phyloP scores from a whole-genome alignment of 2,797 vertebrate species.

The Argyrosomus regius region DNA sequence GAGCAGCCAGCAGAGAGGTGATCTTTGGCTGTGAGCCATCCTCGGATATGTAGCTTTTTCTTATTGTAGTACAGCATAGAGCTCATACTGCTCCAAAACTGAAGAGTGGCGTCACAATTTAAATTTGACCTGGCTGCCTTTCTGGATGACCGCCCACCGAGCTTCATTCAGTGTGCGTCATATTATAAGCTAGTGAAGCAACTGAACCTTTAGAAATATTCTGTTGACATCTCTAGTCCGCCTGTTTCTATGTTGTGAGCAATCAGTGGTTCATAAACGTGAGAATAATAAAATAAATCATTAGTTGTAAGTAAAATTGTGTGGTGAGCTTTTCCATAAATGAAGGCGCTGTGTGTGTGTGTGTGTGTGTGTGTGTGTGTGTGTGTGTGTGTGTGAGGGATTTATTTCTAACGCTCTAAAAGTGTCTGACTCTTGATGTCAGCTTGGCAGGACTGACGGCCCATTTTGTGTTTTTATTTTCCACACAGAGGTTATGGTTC shows the following conservation, averaged over 20 bases:
- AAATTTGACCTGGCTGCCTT: too few species aligned
- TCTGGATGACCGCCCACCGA: too few species aligned
- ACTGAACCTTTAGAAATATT: too few species aligned
- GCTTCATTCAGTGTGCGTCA: too few species aligned
- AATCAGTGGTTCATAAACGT: background rate
- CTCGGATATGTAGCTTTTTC: too few species aligned
- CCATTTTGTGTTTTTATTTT: conserved; percentile 9
- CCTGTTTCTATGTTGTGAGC: background rate
- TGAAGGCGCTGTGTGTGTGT: background rate
- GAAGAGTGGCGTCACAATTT: too few species aligned
- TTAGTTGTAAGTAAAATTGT: background rate
- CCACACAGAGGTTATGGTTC: background rate
- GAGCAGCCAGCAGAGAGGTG: too few species aligned
- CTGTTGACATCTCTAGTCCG: too few species aligned
- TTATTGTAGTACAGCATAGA: too few species aligned
- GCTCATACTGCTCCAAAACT: too few species aligned
- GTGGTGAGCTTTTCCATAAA: background rate
- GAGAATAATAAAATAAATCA: background rate
- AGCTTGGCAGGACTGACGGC: background rate
- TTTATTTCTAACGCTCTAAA: background rate
- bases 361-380: background rate
- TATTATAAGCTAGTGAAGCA: too few species aligned
- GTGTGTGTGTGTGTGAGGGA: background rate
- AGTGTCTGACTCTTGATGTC: background rate
- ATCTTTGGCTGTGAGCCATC: too few species aligned